Conservation (phyloP, 1,140 invertebrate genomes). For the Zaprionus capensis region DNA sequence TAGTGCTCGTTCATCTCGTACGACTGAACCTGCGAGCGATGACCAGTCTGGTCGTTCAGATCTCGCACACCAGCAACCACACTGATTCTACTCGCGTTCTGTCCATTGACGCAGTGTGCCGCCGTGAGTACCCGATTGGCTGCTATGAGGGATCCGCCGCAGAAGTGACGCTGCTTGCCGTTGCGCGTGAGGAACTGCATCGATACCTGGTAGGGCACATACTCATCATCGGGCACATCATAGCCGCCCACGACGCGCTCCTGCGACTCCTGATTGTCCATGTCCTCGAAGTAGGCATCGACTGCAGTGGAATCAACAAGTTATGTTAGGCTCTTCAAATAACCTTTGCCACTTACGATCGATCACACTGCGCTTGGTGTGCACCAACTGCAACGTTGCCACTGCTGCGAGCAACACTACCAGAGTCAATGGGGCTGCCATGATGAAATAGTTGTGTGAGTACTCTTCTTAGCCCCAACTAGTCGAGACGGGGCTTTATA, state of each 20-base stretch:
- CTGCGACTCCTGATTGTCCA: slow-evolving; percentile 59
- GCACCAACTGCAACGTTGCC: slow-evolving; percentile 3
- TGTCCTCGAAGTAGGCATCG: slow-evolving; percentile 67
- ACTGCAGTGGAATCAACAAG: slow-evolving; percentile 31
- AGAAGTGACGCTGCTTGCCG: slow-evolving; percentile 77
- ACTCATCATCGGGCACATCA: slow-evolving; percentile 68
- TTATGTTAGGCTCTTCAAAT: background rate
- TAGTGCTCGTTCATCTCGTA: slow-evolving; percentile 80
- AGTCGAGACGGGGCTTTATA: slow-evolving; percentile 44
- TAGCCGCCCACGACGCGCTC: slow-evolving; percentile 78
- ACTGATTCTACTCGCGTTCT: slow-evolving; percentile 77
- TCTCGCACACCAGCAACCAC: slow-evolving; percentile 84
- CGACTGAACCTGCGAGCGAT: slow-evolving; percentile 62
- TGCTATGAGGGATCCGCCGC: slow-evolving; percentile 85
- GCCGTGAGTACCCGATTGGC: slow-evolving; percentile 85
- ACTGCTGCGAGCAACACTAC: slow-evolving; percentile 29
- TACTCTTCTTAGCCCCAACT: background rate
- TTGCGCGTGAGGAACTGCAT: slow-evolving; percentile 73
- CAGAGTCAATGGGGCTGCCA: slow-evolving; percentile 13
- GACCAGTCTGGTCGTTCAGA: slow-evolving; percentile 79
- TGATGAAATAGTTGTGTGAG: slow-evolving; percentile 19
- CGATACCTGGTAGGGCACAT: slow-evolving; percentile 79
- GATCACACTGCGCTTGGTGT: slow-evolving; percentile 40
- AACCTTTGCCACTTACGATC: slow-evolving; percentile 55
- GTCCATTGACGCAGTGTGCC: slow-evolving; percentile 85